These are phyloP conservation scores for Aphelocoma coerulescens DNA, from an alignment of 2,113 vertebrate species.

Conservation along the genomic window DNA sequence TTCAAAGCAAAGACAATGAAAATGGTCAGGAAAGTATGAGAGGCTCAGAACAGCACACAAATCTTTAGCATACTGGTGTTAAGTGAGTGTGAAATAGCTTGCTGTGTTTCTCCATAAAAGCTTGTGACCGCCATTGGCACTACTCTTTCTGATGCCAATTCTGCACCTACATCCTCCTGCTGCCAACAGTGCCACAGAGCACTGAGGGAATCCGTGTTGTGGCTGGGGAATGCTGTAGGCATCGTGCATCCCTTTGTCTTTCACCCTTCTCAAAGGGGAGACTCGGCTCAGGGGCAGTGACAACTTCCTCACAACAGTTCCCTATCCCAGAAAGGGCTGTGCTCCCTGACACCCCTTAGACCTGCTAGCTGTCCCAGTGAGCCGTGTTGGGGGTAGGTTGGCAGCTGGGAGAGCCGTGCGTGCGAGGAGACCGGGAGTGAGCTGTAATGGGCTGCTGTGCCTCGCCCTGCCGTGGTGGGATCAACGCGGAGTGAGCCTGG, in stretches of 20 bases:
- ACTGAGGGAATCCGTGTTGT: accelerated
- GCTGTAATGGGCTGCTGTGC: background rate
- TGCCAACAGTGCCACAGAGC: background rate
- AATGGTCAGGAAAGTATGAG: background rate
- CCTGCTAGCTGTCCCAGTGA: background rate
- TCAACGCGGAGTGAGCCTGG: background rate
- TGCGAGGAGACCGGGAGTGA: accelerated
- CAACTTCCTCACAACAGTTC: background rate
- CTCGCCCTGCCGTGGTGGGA: background rate
- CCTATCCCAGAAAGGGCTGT: background rate
- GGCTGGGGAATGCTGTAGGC: accelerated
- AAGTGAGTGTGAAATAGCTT: background rate
- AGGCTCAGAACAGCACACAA: background rate
- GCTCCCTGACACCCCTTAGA: background rate
- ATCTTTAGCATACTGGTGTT: background rate
- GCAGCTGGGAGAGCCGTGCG: background rate
- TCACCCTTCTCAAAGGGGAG: background rate
- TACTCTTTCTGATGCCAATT: background rate
- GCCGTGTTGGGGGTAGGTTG: background rate
- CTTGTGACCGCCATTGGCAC: accelerated
- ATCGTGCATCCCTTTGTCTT: accelerated
- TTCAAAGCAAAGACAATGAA: background rate
- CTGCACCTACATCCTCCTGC: background rate
- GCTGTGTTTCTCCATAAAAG: background rate
- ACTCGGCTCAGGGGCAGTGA: background rate